Conservation (phyloP, 2,888 invertebrate genomes). For the Achlya flavicornis region DNA sequence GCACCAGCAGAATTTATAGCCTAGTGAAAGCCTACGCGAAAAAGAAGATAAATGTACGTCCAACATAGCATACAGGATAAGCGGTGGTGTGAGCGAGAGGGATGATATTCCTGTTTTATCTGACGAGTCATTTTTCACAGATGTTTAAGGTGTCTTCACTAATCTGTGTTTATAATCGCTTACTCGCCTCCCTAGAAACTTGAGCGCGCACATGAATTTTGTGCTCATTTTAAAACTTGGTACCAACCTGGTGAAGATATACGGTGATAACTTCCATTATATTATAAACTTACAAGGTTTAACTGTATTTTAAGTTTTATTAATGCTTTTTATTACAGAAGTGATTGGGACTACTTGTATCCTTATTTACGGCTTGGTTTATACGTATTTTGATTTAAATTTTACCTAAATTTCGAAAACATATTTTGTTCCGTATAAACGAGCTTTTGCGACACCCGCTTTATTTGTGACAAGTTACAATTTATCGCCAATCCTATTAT, state of each 20-base stretch:
- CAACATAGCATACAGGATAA: constrained; percentile 19
- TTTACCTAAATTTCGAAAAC: not conserved
- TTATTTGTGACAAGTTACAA: not conserved
- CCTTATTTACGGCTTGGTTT: too few relatives aligned
- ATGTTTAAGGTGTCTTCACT: constrained; percentile 4
- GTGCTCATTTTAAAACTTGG: not conserved
- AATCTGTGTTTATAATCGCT: constrained; percentile 5
- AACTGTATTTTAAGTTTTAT: too few relatives aligned
- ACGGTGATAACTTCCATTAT: not conserved
- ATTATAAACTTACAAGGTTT: not conserved
- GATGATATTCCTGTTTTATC: constrained; percentile 11
- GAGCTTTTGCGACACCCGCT: not conserved
- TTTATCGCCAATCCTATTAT: constrained; percentile 2
- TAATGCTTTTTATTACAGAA: too few relatives aligned
- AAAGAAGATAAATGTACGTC: constrained; percentile 19
- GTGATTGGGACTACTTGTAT: too few relatives aligned
- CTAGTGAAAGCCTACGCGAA: constrained; percentile 20
- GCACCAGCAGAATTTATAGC: constrained; percentile 17
- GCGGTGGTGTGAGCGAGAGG: not conserved
- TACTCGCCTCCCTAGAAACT: not conserved
- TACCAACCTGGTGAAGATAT: not conserved
- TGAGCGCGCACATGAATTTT: not conserved
- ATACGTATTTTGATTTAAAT: too few relatives aligned
- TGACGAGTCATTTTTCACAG: constrained; percentile 9
- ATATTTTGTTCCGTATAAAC: not conserved